Evolutionary conservation across 2,888 invertebrate species (phyloP), one percentile per base, ranked within the genome.

Genomic region (Scaeva pyrastri): DNA sequence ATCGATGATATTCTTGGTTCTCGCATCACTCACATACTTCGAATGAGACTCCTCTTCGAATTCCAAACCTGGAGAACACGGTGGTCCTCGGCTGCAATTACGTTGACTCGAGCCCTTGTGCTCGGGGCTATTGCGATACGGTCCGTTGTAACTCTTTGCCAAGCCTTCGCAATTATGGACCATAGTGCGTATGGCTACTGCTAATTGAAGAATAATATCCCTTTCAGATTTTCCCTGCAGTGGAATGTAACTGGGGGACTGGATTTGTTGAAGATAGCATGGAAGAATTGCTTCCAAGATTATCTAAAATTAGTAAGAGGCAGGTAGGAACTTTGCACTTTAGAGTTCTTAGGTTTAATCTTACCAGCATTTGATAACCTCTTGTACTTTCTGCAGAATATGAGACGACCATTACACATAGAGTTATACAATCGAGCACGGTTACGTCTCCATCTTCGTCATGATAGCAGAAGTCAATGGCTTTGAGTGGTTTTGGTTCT

Each of bases 341-440:
- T 26, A 11, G 11, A 31, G 55, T 71, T 58, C 12, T 50, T 10
- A 31, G 26, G 6, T 14, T 10, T 1, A 66, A 78, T 93, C 94
- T 93, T 92, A 97, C 97, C 93, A 97, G 93, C 97, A 98, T 97
- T 92, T 98, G 97, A 91, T 97, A 97, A 0, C 97, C 97, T 86
- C 97, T 93, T 87, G 97, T 96, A 76, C 99, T 98, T 92, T 99
- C 99, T 7, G 99, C 98, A 0, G 99, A 97, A 92, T 99, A 99
- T 0, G 99, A 98, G 6, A 99, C 98, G 0, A 99, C 99, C 95
- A 99, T 99, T 0, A 99, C 98, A 91, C 99, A 99, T 74, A 99
- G 95, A n/a, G 98, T 98, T 90, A 99, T 98, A 89, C 98, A 98
- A 91, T 99, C 99, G 84, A 99, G 93, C 8, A 99, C 97, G 11